Evolutionary conservation across 2,888 invertebrate species (phyloP).

Genomic region (Acronicta alni): DNA sequence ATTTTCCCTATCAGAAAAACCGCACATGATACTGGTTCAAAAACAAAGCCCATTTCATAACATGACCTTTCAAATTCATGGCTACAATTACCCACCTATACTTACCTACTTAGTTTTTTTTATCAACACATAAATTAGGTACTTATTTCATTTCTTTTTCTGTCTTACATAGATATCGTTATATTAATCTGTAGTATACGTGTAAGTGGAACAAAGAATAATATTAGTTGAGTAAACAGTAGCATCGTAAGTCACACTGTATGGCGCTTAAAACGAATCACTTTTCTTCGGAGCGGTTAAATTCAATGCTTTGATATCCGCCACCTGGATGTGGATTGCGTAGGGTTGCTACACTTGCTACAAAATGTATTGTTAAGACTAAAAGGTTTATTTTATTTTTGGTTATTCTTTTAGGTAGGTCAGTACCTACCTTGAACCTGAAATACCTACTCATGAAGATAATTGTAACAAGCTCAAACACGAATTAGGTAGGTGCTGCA

Average conservation of each 20-base stretch:
- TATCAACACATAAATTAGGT: slow-evolving; percentile 12
- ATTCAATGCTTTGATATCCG: slow-evolving; percentile 80
- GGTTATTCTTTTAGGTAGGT: too few species aligned
- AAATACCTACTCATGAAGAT: too few species aligned
- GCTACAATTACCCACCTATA: too few species aligned
- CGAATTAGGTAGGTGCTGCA: too few species aligned
- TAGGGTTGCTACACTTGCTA: slow-evolving; percentile 71
- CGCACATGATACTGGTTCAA: too few species aligned
- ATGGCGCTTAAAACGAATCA: slow-evolving; percentile 85
- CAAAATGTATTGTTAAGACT: too few species aligned
- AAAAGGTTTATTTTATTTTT: too few species aligned
- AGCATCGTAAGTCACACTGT: slow-evolving; percentile 78
- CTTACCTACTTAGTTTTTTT: neutral
- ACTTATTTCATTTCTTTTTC: slow-evolving; percentile 1
- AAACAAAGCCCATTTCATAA: too few species aligned
- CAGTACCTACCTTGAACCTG: too few species aligned
- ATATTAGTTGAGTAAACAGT: slow-evolving; percentile 84
- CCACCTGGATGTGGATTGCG: slow-evolving; percentile 83
- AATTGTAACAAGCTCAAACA: too few species aligned
- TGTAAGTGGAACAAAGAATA: slow-evolving; percentile 81
- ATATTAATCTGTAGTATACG: slow-evolving; percentile 48
- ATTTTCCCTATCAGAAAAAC: too few species aligned
- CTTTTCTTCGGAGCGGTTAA: slow-evolving; percentile 80
- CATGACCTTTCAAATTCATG: too few species aligned
- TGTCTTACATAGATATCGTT: slow-evolving; percentile 24